Conservation (phyloP, 35 echinoderm and acorn worm genomes). For the Diadema setosum region DNA sequence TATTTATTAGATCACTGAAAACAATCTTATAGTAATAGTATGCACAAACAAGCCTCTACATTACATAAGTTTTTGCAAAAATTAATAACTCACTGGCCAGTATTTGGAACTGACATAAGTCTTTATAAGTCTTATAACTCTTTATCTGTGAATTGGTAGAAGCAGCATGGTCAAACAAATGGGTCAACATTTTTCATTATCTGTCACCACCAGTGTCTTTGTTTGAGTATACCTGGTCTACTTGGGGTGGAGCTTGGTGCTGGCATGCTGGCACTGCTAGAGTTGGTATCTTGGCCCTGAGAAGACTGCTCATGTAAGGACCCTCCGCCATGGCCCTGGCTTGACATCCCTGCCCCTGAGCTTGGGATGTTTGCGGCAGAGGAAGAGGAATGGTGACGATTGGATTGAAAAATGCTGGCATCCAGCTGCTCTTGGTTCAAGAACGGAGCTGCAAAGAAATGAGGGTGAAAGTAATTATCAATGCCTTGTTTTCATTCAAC, state of each 20-base stretch:
- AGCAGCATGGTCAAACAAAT: no score
- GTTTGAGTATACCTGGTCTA: background rate
- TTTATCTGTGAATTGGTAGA: no score
- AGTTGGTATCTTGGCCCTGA: background rate
- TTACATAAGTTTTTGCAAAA: no score
- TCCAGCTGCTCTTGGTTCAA: slow-evolving; percentile 74
- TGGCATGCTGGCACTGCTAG: slow-evolving; percentile 37
- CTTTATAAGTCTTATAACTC: no score
- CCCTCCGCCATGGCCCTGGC: background rate
- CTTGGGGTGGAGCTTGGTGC: slow-evolving; percentile 20
- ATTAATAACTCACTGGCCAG: no score
- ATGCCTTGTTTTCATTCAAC: no score
- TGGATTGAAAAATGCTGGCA: slow-evolving; percentile 59
- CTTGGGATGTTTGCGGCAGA: background rate
- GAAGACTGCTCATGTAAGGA: background rate
- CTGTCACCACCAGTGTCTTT: no score
- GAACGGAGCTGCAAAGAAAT: slow-evolving; percentile 53
- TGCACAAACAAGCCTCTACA: no score
- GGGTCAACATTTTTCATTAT: no score
- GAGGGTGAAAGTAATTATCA: background rate
- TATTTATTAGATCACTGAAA: no score
- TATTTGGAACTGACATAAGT: no score
- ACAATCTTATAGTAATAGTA: no score
- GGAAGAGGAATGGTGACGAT: slow-evolving; percentile 45
- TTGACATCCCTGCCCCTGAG: background rate